phyloP scores from a whole-genome alignment of 2,113 vertebrate species.

The Notarius lentiginosus region DNA sequence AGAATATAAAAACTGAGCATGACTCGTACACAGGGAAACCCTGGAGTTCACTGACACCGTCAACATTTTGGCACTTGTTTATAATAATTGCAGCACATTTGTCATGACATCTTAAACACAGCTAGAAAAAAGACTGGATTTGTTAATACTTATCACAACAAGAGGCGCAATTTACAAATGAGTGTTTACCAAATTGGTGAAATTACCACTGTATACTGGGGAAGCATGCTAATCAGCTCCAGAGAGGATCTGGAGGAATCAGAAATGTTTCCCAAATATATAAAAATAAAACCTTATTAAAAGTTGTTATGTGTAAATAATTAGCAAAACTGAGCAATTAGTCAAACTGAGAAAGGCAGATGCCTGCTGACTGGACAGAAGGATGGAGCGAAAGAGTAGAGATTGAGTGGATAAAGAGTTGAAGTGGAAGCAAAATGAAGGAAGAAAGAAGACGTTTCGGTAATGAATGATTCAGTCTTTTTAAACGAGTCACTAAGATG shows the following conservation, averaged over 20 bases:
- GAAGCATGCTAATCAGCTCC: background rate
- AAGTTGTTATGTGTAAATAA: background rate
- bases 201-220: background rate
- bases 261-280: background rate
- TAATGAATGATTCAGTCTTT: background rate
- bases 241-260: background rate
- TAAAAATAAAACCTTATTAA: background rate
- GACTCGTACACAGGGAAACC: background rate
- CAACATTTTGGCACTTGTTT: background rate
- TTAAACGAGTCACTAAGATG: background rate
- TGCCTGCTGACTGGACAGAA: background rate
- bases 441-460: too few species aligned
- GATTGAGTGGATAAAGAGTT: background rate
- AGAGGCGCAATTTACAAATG: background rate
- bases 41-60: background rate
- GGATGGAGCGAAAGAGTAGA: background rate
- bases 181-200: background rate
- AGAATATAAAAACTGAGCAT: background rate
- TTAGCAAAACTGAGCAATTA: background rate
- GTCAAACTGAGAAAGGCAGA: background rate
- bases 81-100: background rate
- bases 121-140: background rate
- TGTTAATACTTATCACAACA: background rate
- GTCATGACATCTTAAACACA: background rate
- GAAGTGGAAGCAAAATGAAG: background rate